These are phyloP conservation scores for Hipparchia semele DNA, from an alignment of 2,888 invertebrate genomes.

Conservation along the genomic window DNA sequence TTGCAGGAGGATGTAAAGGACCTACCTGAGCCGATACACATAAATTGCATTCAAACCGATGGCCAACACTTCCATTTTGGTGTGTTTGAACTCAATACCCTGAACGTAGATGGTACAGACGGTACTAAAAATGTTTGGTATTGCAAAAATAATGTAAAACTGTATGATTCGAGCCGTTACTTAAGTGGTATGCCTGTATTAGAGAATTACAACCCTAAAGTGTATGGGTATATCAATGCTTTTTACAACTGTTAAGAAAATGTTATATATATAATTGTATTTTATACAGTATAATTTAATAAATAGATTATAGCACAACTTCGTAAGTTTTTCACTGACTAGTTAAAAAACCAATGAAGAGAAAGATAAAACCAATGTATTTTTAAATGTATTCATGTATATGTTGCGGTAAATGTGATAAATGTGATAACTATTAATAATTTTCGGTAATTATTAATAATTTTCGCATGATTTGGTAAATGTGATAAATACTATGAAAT, in stretches of 20 bases:
- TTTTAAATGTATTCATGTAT: slow-evolving; percentile 77
- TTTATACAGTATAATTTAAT: slow-evolving; percentile 33
- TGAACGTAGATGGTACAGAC: slow-evolving; percentile 84
- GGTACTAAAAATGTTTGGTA: slow-evolving; percentile 92
- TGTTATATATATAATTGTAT: slow-evolving; percentile 35
- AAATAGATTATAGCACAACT: slow-evolving; percentile 34
- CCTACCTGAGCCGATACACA: slow-evolving; percentile 89
- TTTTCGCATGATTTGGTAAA: too few relatives aligned
- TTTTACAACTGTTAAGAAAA: slow-evolving; percentile 87
- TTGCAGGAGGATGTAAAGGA: slow-evolving; percentile 83
- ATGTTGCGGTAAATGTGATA: slow-evolving; percentile 49
- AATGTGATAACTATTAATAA: too few relatives aligned
- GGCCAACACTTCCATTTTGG: slow-evolving; percentile 91
- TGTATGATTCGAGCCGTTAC: slow-evolving; percentile 87
- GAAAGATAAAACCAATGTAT: slow-evolving; percentile 46
- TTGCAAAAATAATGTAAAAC: slow-evolving; percentile 83
- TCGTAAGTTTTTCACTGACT: slow-evolving; percentile 33
- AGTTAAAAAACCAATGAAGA: slow-evolving; percentile 38
- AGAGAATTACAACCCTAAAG: slow-evolving; percentile 89
- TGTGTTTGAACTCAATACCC: slow-evolving; percentile 92
- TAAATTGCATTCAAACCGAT: slow-evolving; percentile 93
- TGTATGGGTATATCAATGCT: slow-evolving; percentile 89
- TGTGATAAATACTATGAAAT: too few relatives aligned
- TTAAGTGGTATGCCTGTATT: slow-evolving; percentile 85
- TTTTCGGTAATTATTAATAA: too few relatives aligned